phyloP scores from a whole-genome alignment of 2,113 vertebrate species.

The Melanocharis versteri region DNA sequence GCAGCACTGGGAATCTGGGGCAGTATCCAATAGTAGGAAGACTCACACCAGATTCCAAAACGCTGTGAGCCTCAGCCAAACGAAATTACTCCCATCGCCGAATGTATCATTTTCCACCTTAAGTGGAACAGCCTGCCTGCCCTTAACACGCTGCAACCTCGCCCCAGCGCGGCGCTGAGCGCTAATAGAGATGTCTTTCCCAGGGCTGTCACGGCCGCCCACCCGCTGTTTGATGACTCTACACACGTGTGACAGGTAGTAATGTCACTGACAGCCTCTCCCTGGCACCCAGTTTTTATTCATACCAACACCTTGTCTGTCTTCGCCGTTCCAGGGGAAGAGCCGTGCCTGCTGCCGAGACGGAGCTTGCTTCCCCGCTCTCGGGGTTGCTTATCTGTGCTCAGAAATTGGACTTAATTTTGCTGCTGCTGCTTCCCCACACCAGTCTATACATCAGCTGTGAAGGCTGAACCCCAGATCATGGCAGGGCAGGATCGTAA shows the following conservation, averaged over 20 bases:
- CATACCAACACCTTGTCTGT: slow-evolving; percentile 1
- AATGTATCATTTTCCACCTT: slow-evolving; percentile 29
- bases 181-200: slow-evolving; percentile 55
- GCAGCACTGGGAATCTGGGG: not conserved
- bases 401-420: not conserved
- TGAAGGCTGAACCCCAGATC: not conserved
- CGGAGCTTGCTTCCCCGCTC: not conserved
- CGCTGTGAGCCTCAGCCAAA: not conserved
- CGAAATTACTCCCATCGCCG: not conserved
- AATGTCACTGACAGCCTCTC: slow-evolving; percentile 62
- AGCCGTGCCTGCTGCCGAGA: not conserved
- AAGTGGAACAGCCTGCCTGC: not conserved
- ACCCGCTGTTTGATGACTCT: slow-evolving; percentile 63
- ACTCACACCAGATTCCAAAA: slow-evolving; percentile 20
- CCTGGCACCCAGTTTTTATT: slow-evolving; percentile 49
- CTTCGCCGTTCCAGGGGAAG: not conserved
- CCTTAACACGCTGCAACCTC: not conserved
- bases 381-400: not conserved
- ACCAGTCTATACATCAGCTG: not conserved
- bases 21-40: slow-evolving; percentile 6
- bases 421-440: not conserved
- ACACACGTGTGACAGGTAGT: slow-evolving; percentile 65
- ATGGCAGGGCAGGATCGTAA: not conserved
- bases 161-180: not conserved
- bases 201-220: slow-evolving; percentile 54